phyloP scores from a whole-genome alignment of 2,888 invertebrate species.

The Netelia inedita region DNA sequence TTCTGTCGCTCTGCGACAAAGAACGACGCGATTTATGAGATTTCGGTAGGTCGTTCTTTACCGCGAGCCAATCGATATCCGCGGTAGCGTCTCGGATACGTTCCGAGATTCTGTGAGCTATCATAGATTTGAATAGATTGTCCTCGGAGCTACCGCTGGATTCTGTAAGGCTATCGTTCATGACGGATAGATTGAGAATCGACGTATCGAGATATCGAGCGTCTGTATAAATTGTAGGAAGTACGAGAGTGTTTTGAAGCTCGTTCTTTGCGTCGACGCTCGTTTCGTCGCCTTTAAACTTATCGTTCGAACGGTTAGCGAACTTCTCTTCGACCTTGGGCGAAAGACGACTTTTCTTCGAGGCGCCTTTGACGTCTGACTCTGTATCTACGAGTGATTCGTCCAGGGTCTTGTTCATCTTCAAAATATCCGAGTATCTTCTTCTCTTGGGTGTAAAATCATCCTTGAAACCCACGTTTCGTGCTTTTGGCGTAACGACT shows the following conservation, averaged over 20 bases:
- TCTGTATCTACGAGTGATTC: slow-evolving; percentile 66
- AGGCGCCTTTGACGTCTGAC: neutral
- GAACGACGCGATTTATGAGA: slow-evolving; percentile 67
- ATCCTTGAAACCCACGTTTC: slow-evolving; percentile 68
- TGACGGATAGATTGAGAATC: slow-evolving; percentile 79
- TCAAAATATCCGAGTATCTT: slow-evolving; percentile 71
- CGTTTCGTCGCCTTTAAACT: slow-evolving; percentile 15
- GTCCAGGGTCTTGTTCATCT: slow-evolving; percentile 77
- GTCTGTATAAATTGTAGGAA: slow-evolving; percentile 25
- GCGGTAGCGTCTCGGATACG: slow-evolving; percentile 50
- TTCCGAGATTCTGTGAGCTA: slow-evolving; percentile 57
- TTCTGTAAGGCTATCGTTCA: slow-evolving; percentile 78
- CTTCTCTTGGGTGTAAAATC: slow-evolving; percentile 69
- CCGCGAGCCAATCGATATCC: slow-evolving; percentile 31
- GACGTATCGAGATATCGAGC: slow-evolving; percentile 67
- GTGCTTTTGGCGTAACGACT: neutral
- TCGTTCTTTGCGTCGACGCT: slow-evolving; percentile 7
- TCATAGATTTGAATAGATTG: slow-evolving; percentile 50
- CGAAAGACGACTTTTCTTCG: neutral
- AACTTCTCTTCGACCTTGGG: slow-evolving; percentile 29
- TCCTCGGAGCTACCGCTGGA: slow-evolving; percentile 63
- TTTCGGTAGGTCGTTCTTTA: slow-evolving; percentile 17
- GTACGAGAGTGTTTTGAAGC: neutral
- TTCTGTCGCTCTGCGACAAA: slow-evolving; percentile 74
- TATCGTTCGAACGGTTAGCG: slow-evolving; percentile 60